Base-by-base conservation (phyloP, 2,797 vertebrate species). In the Sebastes vulpes region DNA sequence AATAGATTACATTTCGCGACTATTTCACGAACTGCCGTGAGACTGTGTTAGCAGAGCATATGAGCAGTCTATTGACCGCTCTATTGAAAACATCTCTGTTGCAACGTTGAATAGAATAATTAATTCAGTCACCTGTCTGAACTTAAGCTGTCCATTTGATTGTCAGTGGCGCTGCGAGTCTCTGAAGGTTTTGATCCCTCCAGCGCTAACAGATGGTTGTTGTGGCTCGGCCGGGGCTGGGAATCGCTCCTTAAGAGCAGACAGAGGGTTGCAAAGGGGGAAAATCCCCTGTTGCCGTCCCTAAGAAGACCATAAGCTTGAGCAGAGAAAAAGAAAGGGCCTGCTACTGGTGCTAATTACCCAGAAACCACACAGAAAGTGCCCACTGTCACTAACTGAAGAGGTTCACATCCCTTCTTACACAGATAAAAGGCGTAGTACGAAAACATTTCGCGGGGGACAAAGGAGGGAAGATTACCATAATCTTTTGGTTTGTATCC, bases 291-390 rank as follows among this genome's bases (percentile, higher is more conserved):
- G 98, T 98, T 97, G 97, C 97, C 93, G 95, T 95, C 96, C 96
- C 97, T 98, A 98, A 98, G 98, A 99, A 98, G 97, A 97, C 97
- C 97, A 97, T 97, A 98, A 99, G 98, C 98, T 98, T 96, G 98
- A 99, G 97, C 96, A 98, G 97, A 97, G 97, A 98, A 97, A 97
- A 97, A 99, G 97, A 99, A 99, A 98, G 97, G 97, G 95, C 95
- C 97, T 97, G 97, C 97, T 97, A 97, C 97, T 98, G 97, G 97
- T 98, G 98, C 98, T 99, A 99, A 99, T 99, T 99, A 99, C 98
- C 97, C 97, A 98, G 97, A 98, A 98, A 97, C 98, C 98, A 98
- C 98, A 99, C 98, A 99, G 98, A 99, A 99, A 99, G 98, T 98
- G 97, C 96, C 98, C 95, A 88, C 98, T 98, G 98, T 98, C 98